Percentiles rank a stretch among this genome's conserved stretches.
These are phyloP conservation scores for Orientallactaga bullata DNA, from an alignment of 2,113 vertebrate genomes.

Conservation along the genomic window DNA sequence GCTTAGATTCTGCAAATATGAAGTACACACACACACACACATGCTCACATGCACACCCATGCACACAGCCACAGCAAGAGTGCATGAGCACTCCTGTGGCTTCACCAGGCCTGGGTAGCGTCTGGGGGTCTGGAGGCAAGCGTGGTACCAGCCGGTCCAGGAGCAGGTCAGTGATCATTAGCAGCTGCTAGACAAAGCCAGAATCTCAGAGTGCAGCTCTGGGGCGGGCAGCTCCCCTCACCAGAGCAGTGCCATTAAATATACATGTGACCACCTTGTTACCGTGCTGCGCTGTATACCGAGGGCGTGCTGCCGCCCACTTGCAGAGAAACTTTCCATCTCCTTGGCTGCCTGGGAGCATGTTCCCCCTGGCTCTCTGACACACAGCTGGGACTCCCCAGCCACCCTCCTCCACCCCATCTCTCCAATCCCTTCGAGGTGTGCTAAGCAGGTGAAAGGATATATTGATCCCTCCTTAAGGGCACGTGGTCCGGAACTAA, in stretches of 20 bases:
- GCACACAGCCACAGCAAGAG: fast-evolving
- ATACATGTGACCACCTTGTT: neutral
- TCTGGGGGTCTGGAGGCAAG: neutral
- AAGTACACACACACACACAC: too few species aligned
- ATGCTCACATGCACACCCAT: too few species aligned
- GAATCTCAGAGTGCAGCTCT: fast-evolving
- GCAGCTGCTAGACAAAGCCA: neutral
- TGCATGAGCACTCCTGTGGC: neutral
- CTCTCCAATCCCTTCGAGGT: fast-evolving
- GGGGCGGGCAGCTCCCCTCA: fast-evolving
- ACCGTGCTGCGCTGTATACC: fast-evolving
- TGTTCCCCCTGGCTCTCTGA: neutral
- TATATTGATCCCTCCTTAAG: neutral
- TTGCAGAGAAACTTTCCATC: neutral
- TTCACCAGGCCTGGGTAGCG: fast-evolving
- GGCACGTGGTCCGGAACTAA: neutral
- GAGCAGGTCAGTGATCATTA: neutral
- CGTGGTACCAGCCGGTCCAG: fast-evolving
- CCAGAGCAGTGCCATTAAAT: neutral
- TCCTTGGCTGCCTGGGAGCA: fast-evolving
- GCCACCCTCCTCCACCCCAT: neutral
- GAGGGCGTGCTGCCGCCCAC: fast-evolving
- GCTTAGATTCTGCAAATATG: fast-evolving
- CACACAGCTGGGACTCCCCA: neutral
- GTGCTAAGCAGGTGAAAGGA: neutral